A percentile compares a stretch with the other conserved stretches of the same genome.
Evolutionary conservation across 2,113 vertebrate genomes (phyloP).

Genomic region (Sturnira hondurensis): DNA sequence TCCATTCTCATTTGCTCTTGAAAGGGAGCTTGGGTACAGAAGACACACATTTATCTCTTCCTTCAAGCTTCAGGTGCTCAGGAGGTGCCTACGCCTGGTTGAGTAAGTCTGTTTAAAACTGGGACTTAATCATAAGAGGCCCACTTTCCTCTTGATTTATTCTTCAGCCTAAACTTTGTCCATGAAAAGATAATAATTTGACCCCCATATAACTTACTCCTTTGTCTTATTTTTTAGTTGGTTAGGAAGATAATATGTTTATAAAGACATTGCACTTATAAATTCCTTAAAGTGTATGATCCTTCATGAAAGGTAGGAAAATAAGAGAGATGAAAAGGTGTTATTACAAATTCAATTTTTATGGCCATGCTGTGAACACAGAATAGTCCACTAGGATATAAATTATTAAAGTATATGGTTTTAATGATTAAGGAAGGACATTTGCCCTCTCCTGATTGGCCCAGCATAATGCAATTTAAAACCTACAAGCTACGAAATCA

Average conservation of each 20-base stretch:
- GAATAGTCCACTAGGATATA: not conserved
- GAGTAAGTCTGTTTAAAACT: not conserved
- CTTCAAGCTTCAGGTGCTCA: not conserved
- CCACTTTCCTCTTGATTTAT: not conserved
- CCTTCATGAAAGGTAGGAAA: not conserved
- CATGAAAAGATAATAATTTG: not conserved
- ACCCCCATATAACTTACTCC: not conserved
- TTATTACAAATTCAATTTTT: not conserved
- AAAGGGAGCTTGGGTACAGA: not conserved
- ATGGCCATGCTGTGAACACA: not conserved
- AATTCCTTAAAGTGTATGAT: not conserved
- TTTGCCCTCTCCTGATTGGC: not conserved
- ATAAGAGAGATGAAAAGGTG: not conserved
- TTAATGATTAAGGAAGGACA: constrained; percentile 26
- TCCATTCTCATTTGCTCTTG: not conserved
- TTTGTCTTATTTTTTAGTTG: not conserved
- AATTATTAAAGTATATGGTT: not conserved
- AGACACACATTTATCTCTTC: not conserved
- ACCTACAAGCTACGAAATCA: not conserved
- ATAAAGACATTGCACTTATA: not conserved
- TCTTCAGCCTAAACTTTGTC: not conserved
- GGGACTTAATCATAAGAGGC: not conserved
- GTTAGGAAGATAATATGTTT: not conserved
- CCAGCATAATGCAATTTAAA: not conserved
- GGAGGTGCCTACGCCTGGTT: not conserved